Percentiles rank a stretch among this genome's conserved stretches.
These are phyloP conservation scores for Alosa sapidissima DNA, from an alignment of 2,797 vertebrate genomes.

Conservation along the genomic window DNA sequence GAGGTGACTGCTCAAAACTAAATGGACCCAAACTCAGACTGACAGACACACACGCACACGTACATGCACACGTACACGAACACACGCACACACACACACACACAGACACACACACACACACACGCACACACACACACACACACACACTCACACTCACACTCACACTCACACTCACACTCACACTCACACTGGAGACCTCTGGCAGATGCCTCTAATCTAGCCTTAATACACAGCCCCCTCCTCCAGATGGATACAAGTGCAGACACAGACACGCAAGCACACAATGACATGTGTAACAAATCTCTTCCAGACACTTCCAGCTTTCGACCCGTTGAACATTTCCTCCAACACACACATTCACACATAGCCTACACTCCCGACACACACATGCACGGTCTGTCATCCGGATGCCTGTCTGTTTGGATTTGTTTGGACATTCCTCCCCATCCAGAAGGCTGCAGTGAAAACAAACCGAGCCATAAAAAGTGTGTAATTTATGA, in stretches of 20 bases:
- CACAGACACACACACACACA: background rate
- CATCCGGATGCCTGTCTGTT: slow-evolving; percentile 22
- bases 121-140: background rate
- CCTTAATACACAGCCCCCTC: slow-evolving; percentile 9
- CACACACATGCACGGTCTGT: background rate
- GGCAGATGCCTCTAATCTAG: slow-evolving; percentile 6
- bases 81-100: background rate
- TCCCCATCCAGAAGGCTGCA: slow-evolving; percentile 24
- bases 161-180: background rate
- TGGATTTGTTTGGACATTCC: slow-evolving; percentile 25
- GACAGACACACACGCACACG: background rate
- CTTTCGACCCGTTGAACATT: background rate
- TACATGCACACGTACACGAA: background rate
- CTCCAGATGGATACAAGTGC: slow-evolving; percentile 13
- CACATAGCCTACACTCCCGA: background rate
- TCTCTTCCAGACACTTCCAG: slow-evolving; percentile 11
- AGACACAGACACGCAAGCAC: slow-evolving; percentile 18
- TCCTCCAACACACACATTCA: background rate
- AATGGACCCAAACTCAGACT: background rate
- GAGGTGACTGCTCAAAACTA: slow-evolving; percentile 11
- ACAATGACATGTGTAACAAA: slow-evolving; percentile 22
- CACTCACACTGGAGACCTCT: background rate
- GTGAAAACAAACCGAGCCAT: slow-evolving; percentile 15
- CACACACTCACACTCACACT: background rate
- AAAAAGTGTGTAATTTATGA: slow-evolving; percentile 25